Conservation (phyloP, 1,140 invertebrate genomes). For the Epicauta chinensis region DNA sequence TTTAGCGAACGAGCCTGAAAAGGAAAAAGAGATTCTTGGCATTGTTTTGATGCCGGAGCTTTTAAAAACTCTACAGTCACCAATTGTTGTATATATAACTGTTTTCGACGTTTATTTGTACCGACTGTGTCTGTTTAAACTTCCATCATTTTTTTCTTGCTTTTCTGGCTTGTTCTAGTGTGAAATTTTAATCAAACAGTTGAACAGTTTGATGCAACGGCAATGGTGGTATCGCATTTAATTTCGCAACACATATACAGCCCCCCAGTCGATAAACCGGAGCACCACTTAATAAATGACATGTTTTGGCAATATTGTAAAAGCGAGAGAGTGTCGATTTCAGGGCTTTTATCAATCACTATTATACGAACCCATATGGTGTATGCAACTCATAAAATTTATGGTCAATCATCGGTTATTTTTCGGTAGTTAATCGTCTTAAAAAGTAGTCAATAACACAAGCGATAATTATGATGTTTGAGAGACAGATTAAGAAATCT, state of each 20-base stretch:
- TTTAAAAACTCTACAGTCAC: slow-evolving; percentile 26
- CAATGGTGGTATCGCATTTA: slow-evolving; percentile 9
- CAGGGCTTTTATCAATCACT: slow-evolving; percentile 13
- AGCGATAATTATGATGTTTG: no score
- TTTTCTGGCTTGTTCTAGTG: neutral
- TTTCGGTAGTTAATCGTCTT: slow-evolving; percentile 29
- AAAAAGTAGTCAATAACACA: no score
- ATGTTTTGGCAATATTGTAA: slow-evolving; percentile 25
- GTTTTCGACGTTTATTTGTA: no score
- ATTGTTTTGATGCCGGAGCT: slow-evolving; percentile 34
- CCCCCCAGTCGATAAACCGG: slow-evolving; percentile 9
- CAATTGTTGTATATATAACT: neutral
- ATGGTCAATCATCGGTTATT: slow-evolving; percentile 36
- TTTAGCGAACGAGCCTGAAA: slow-evolving; percentile 33
- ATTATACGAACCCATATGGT: slow-evolving; percentile 37
- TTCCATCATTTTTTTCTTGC: neutral
- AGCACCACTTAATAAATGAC: slow-evolving; percentile 21
- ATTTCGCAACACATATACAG: slow-evolving; percentile 10
- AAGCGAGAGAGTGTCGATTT: slow-evolving; percentile 17
- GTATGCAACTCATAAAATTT: slow-evolving; percentile 29
- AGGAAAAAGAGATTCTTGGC: slow-evolving; percentile 28
- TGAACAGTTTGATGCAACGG: neutral
- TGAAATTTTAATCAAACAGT: neutral
- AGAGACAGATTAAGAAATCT: slow-evolving; percentile 25
- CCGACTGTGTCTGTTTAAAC: neutral